phyloP scores from a whole-genome alignment of 2,888 invertebrate genomes.

The Eremobia ochroleuca region DNA sequence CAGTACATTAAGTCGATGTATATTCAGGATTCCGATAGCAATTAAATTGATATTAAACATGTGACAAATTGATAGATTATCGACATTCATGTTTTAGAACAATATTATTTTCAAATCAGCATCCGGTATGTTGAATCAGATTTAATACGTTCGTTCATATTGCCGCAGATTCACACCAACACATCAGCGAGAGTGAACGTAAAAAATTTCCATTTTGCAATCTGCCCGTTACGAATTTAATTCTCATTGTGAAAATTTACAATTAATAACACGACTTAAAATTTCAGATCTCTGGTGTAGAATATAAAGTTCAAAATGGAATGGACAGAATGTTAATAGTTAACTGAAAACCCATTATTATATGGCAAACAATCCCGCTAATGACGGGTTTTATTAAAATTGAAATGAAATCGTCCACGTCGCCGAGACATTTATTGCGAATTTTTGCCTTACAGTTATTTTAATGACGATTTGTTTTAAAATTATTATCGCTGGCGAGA shows the following conservation, averaged over 20 bases:
- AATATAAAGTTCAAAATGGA: conserved; percentile 56
- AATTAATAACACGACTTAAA: conserved; percentile 49
- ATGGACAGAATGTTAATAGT: conserved; percentile 62
- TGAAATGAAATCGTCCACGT: conserved; percentile 75
- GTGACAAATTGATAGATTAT: conserved; percentile 37
- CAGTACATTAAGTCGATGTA: not conserved
- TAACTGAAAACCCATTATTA: conserved; percentile 80
- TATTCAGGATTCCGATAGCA: not conserved
- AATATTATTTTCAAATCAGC: conserved; percentile 41
- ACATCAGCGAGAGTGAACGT: conserved; percentile 51
- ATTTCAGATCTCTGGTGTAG: conserved; percentile 43
- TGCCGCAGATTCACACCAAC: conserved; percentile 57
- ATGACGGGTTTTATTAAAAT: conserved; percentile 82
- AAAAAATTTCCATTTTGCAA: conserved; percentile 73
- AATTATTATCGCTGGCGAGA: not conserved
- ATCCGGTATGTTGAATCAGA: conserved; percentile 10
- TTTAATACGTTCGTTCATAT: conserved; percentile 50
- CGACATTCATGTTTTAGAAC: conserved; percentile 19
- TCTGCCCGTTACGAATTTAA: conserved; percentile 69
- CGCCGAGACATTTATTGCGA: conserved; percentile 59
- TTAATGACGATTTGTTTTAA: conserved; percentile 10
- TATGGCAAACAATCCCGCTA: conserved; percentile 79
- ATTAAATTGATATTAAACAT: conserved; percentile 21
- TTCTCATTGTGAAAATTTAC: conserved; percentile 72
- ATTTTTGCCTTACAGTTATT: conserved; percentile 44